Base-by-base conservation (phyloP, 2,797 vertebrate genomes). In the Sternotherus odoratus region DNA sequence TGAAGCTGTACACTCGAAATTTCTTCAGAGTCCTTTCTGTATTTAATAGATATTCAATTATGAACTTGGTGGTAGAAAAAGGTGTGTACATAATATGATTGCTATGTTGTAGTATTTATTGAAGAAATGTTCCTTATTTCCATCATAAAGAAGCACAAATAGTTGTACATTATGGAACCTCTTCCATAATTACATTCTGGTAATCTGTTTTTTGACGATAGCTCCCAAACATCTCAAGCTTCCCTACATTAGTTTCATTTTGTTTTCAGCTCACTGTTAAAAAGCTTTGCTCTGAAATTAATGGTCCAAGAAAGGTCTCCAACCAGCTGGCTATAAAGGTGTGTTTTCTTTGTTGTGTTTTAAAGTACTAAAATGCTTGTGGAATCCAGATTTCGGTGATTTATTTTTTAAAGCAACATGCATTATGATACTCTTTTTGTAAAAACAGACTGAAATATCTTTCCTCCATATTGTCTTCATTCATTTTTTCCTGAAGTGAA, bases 61-160 rank as follows among this genome's bases (percentile, higher is more conserved):
- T 53, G n/a, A n/a, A 3, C 3, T 3, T 16, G 3, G 26, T 19
- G 8, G 6, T 0, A 1, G n/a, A 5, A 26, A 2, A 12, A 39
- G 46, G 50, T 33, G 9, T 2, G 1, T 1, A 3, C 4, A 7
- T 15, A 39, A 48, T 13, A 2, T 0, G 0, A 77, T 49, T 54
- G 28, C 6, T 10, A 8, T 26, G 2, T 1, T 43, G 5, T 39
- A 51, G 82, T 19, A 6, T 2, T 72, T 56, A 11, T n/a, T 3
- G 2, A 3, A 16, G 56, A 50, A 16, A 12, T 0, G 0, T 26
- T 28, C 36, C 72, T 75, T 48, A 51, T 69, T 85, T 72, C 33
- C 30, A 48, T 19, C 30, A 1, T 1, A 11, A 30, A 43, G 46
- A 57, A 46, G 5, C 39, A n/a, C 12, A 7, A 1, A 21, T 0